Evolutionary conservation across 2,888 invertebrate genomes (phyloP).

Genomic region (Heliconius hortense): DNA sequence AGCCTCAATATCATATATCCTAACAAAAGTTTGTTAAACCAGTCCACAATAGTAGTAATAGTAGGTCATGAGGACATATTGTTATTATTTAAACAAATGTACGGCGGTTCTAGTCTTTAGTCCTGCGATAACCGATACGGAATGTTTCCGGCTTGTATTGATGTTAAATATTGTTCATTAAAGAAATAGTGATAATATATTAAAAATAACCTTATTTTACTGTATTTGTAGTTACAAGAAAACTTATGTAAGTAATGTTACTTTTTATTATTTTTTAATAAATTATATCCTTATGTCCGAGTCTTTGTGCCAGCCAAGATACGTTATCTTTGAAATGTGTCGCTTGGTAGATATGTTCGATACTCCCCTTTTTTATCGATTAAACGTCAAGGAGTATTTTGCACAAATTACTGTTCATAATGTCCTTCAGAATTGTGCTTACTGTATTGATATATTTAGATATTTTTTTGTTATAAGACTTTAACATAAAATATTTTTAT

Average conservation of each 20-base stretch:
- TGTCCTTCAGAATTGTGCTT: too few relatives aligned
- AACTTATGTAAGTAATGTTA: not conserved
- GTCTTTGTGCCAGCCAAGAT: too few relatives aligned
- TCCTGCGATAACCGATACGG: not conserved
- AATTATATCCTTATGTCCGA: not conserved
- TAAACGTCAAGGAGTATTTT: too few relatives aligned
- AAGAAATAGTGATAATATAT: not conserved
- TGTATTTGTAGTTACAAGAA: too few relatives aligned
- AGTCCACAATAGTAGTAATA: constrained; percentile 3
- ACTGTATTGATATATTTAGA: too few relatives aligned
- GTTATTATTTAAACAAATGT: not conserved
- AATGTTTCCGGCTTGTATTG: not conserved
- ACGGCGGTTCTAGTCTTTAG: not conserved
- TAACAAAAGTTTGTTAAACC: not conserved
- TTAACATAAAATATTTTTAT: not conserved
- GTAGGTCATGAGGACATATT: constrained; percentile 17
- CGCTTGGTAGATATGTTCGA: not conserved
- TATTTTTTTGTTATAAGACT: not conserved
- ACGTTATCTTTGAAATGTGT: too few relatives aligned
- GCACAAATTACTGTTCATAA: too few relatives aligned
- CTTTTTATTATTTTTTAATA: not conserved
- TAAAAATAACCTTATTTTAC: not conserved
- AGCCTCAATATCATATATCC: not conserved
- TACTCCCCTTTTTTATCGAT: not conserved
- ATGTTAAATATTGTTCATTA: not conserved